A percentile compares a stretch with the other conserved stretches of the same genome.
phyloP scores from a whole-genome alignment of 1,140 invertebrate genomes.

The Campodea augens region DNA sequence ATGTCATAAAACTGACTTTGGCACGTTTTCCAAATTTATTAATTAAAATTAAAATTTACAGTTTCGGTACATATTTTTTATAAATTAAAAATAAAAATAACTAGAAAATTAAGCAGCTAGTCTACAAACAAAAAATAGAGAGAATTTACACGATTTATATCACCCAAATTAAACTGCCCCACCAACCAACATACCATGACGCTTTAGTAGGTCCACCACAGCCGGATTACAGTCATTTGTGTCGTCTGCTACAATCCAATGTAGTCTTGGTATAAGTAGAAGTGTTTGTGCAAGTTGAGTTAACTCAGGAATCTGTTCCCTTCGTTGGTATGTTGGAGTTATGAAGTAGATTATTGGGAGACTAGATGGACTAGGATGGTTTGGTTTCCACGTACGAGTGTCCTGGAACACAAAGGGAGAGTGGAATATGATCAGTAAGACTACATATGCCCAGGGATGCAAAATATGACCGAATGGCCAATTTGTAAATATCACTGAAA shows the following conservation, averaged over 20 bases:
- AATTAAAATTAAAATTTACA: background rate
- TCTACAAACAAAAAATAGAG: slow-evolving; percentile 7
- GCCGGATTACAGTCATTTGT: slow-evolving; percentile 24
- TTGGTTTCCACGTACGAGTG: too few species aligned
- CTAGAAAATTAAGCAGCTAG: slow-evolving; percentile 11
- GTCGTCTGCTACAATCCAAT: slow-evolving; percentile 41
- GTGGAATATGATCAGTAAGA: too few species aligned
- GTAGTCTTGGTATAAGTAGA: slow-evolving; percentile 28
- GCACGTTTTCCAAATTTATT: background rate
- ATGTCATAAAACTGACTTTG: background rate
- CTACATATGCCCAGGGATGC: too few species aligned
- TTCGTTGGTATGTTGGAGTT: slow-evolving; percentile 43
- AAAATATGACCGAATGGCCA: too few species aligned
- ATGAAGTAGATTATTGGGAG: slow-evolving; percentile 39
- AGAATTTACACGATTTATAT: slow-evolving; percentile 4
- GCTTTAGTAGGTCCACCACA: slow-evolving; percentile 30
- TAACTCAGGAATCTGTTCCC: slow-evolving; percentile 38
- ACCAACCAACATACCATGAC: slow-evolving; percentile 22
- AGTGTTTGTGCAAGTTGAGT: slow-evolving; percentile 35
- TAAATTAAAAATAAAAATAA: background rate
- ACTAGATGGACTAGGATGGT: too few species aligned
- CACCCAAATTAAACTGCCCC: background rate
- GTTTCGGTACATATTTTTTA: background rate
- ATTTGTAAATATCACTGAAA: too few species aligned
- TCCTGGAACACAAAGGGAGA: too few species aligned